A percentile compares a stretch with the other conserved stretches of the same genome.
Conservation (phyloP, 2,888 invertebrate genomes). For the Idaea biselata region DNA sequence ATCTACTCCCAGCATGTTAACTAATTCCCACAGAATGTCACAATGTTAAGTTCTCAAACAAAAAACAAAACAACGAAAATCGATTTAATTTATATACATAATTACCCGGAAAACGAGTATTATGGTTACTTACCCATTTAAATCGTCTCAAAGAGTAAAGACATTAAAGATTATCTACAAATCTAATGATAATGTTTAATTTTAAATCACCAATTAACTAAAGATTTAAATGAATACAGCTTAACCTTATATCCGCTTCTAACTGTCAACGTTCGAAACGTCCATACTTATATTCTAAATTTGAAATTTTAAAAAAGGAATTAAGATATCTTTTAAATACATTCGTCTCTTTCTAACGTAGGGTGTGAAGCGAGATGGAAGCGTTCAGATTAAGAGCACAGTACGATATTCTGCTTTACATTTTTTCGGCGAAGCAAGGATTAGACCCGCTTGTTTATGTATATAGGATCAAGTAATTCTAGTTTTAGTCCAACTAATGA, state of each 20-base stretch:
- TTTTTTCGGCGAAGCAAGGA: neutral
- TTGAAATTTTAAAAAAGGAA: neutral
- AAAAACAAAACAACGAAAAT: neutral
- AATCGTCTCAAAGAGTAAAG: neutral
- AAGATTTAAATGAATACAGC: constrained; percentile 2
- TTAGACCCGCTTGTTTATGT: neutral
- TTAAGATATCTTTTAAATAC: neutral
- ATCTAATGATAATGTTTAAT: constrained; percentile 1
- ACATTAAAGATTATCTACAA: neutral
- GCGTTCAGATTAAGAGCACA: neutral
- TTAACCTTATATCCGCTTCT: constrained; percentile 1
- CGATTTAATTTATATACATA: constrained; percentile 1
- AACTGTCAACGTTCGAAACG: neutral
- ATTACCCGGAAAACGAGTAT: constrained; percentile 1
- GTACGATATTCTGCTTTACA: neutral
- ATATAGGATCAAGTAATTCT: neutral
- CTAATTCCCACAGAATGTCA: no score
- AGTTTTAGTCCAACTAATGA: neutral
- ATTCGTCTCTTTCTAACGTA: neutral
- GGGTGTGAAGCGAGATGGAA: neutral
- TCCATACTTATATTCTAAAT: neutral
- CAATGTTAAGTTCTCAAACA: neutral
- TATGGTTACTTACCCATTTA: neutral
- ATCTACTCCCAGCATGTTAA: no score
- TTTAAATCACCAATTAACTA: constrained; percentile 2